These are phyloP conservation scores for Montipora capitata DNA, from an alignment of 92 coral and sea anemone species.

Conservation along the genomic window DNA sequence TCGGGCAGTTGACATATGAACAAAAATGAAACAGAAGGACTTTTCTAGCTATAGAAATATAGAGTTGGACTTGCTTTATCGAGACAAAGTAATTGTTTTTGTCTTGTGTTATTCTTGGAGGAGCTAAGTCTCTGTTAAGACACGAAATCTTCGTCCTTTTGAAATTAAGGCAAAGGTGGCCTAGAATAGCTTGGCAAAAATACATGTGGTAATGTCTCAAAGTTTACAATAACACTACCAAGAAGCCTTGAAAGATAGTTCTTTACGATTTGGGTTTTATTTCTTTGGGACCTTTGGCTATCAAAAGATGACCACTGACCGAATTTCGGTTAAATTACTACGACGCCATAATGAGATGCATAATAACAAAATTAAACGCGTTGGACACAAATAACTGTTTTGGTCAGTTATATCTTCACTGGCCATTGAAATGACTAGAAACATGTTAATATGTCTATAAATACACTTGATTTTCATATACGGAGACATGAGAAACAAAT, in stretches of 20 bases:
- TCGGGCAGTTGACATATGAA: conserved; percentile 30
- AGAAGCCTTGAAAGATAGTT: conserved; percentile 26
- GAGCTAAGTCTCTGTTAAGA: conserved; percentile 43
- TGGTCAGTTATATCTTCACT: conserved; percentile 40
- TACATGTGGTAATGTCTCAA: conserved; percentile 13
- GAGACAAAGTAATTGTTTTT: conserved; percentile 43
- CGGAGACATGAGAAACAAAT: conserved; percentile 29
- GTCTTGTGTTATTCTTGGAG: conserved; percentile 32
- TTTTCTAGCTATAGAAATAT: conserved; percentile 34
- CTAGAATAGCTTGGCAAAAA: neutral
- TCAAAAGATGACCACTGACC: conserved; percentile 24
- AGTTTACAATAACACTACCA: conserved; percentile 49
- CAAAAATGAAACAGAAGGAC: conserved; percentile 39
- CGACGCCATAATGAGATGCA: conserved; percentile 39
- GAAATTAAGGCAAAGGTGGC: conserved; percentile 32
- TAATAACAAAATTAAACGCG: conserved; percentile 34
- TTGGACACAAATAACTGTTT: conserved; percentile 40
- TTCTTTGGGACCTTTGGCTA: conserved; percentile 31
- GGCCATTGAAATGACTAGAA: conserved; percentile 36
- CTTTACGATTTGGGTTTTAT: conserved; percentile 30
- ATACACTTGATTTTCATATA: conserved; percentile 26
- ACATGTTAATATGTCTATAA: conserved; percentile 25
- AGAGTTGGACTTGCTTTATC: conserved; percentile 34
- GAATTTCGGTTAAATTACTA: conserved; percentile 39
- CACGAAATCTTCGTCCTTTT: conserved; percentile 48